These are phyloP conservation scores for Hozukius guyotensis DNA, from an alignment of 2,797 vertebrate genomes.

Conservation along the genomic window DNA sequence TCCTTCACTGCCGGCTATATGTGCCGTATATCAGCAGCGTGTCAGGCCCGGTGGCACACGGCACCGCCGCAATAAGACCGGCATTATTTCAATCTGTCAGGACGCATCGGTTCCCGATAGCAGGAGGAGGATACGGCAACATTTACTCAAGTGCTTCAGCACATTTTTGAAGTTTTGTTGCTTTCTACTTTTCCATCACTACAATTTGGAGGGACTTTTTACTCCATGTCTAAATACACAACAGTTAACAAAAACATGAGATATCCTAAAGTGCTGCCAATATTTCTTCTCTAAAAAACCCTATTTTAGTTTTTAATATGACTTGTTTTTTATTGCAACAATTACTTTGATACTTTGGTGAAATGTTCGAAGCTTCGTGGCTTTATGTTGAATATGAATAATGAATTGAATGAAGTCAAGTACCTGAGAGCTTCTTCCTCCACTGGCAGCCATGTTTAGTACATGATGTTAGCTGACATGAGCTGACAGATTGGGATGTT, in stretches of 20 bases:
- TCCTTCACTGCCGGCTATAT: conserved; percentile 12
- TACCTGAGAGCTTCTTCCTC: not conserved
- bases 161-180: not conserved
- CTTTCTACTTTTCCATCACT: not conserved
- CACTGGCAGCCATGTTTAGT: not conserved
- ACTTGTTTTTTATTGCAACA: too few species aligned
- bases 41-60: not conserved
- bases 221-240: not conserved
- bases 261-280: too few species aligned
- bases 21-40: not conserved
- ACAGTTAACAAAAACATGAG: not conserved
- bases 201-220: not conserved
- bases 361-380: too few species aligned
- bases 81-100: conserved; percentile 12
- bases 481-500: not conserved
- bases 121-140: not conserved
- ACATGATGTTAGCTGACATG: not conserved
- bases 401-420: too few species aligned
- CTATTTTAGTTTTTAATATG: not conserved
- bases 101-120: not conserved
- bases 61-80: not conserved
- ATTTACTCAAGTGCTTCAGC: not conserved
- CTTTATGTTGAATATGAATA: too few species aligned
- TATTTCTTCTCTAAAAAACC: not conserved
- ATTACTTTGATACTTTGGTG: too few species aligned